Base-by-base conservation (phyloP, 2,113 vertebrate species). In the Erinaceus europaeus region DNA sequence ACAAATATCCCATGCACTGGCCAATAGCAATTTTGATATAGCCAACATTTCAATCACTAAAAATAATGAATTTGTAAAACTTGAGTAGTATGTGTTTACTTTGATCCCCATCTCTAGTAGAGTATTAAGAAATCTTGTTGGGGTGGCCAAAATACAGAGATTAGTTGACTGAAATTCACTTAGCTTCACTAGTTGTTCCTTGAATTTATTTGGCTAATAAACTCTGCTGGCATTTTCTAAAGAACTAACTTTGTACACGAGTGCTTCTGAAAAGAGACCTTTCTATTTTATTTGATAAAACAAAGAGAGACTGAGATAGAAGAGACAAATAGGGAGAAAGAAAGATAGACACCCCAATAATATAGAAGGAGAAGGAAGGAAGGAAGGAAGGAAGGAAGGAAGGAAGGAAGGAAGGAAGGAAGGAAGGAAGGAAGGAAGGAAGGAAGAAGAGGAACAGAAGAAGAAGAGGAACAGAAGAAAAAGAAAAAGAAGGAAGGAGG, bases 1-100 rank as follows among this genome's bases (percentile, higher is more conserved):
- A 75, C 32, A 73, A 64, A 86, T 42, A 88, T 3, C 42, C 46
- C 46, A 78, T 20, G 9, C 23, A 84, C 27, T 38, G 3, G 25
- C 1, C 88, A 83, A 76, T 67, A 42, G 8, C 34, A 69, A 83
- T 32, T 84, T 62, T 71, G 71, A 59, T 36, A 74, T 76, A 10
- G 50, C 11, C 55, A 82, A 46, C 46, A 79, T 91, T 88, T 86
- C 71, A 13, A 32, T 42, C 57, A 27, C n/a, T 88, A 34, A 46
- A 94, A 91, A 48, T n/a, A 87, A 83, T 53, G 68, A 71, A 65
- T 0, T 65, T 78, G 69, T 42, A 88, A 74, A 89, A 94, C 72
- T 65, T 64, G 27, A 84, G 2, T 10, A 38, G 9, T 13, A 86
- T 18, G 38, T 75, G 52, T 52, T 80, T 89, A 64, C 18, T 27